These are phyloP conservation scores for Nothura maculosa DNA, from an alignment of 2,797 vertebrate genomes.

Conservation along the genomic window DNA sequence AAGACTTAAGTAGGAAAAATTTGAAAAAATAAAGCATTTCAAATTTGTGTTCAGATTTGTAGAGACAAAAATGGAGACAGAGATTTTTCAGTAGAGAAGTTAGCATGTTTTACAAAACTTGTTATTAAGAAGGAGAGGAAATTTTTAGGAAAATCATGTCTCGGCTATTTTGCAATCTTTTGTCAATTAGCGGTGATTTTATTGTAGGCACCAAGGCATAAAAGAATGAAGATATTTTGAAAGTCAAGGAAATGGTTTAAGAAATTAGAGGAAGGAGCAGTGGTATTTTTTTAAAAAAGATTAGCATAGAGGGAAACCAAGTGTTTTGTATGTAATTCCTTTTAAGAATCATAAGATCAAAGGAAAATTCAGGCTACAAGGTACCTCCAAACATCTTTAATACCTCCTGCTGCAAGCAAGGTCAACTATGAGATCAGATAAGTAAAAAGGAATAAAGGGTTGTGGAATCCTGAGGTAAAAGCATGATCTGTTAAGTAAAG, in stretches of 20 bases:
- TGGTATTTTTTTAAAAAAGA: too few species aligned
- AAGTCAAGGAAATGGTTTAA: too few species aligned
- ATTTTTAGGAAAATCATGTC: too few species aligned
- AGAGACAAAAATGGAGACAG: not conserved
- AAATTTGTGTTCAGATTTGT: not conserved
- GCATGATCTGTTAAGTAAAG: not conserved
- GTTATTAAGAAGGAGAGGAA: too few species aligned
- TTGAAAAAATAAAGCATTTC: not conserved
- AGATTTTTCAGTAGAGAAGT: too few species aligned
- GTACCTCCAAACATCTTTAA: not conserved
- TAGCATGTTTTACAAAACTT: too few species aligned
- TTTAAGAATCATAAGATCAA: not conserved
- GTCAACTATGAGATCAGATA: not conserved
- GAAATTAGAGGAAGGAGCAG: too few species aligned
- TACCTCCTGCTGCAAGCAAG: not conserved
- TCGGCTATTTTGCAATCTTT: too few species aligned
- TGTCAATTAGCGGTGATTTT: too few species aligned
- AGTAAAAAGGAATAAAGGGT: not conserved
- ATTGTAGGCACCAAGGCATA: too few species aligned
- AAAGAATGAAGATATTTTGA: too few species aligned
- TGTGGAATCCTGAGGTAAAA: not conserved
- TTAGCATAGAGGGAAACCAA: too few species aligned
- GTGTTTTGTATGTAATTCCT: not conserved
- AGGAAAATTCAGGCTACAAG: not conserved
- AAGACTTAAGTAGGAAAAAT: not conserved